Evolutionary conservation across 2,113 vertebrate genomes (phyloP).

Genomic region (Echinops telfairi): DNA sequence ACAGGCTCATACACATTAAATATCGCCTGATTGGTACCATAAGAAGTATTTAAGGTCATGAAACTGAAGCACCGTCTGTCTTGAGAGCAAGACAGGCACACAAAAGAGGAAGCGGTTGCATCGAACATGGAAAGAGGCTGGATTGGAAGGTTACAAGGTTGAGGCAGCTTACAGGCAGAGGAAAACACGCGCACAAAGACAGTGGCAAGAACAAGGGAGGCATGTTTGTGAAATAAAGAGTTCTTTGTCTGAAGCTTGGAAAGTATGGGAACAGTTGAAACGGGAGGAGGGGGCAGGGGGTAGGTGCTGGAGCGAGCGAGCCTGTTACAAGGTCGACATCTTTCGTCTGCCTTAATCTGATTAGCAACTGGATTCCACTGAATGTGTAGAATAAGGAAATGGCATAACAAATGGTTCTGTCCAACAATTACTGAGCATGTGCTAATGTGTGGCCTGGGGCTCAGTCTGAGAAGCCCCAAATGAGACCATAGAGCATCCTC

Average conservation of each 20-base stretch:
- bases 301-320: background rate
- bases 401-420: background rate
- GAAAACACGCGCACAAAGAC: background rate
- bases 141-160: background rate
- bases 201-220: background rate
- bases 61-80: constrained; percentile 4
- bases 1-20: background rate
- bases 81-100: background rate
- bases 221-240: background rate
- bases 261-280: background rate
- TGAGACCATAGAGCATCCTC: background rate
- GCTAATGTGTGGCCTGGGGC: background rate
- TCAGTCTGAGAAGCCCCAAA: background rate
- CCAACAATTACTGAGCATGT: background rate
- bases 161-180: background rate
- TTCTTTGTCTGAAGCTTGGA: constrained; percentile 20
- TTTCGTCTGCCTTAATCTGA: constrained; percentile 29
- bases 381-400: background rate
- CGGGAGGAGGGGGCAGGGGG: background rate
- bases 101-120: background rate
- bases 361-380: background rate
- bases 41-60: background rate
- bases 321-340: background rate
- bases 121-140: background rate
- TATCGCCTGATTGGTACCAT: background rate